Base-by-base conservation (phyloP, 2,797 vertebrate species). In the Eulemur coronatus region DNA sequence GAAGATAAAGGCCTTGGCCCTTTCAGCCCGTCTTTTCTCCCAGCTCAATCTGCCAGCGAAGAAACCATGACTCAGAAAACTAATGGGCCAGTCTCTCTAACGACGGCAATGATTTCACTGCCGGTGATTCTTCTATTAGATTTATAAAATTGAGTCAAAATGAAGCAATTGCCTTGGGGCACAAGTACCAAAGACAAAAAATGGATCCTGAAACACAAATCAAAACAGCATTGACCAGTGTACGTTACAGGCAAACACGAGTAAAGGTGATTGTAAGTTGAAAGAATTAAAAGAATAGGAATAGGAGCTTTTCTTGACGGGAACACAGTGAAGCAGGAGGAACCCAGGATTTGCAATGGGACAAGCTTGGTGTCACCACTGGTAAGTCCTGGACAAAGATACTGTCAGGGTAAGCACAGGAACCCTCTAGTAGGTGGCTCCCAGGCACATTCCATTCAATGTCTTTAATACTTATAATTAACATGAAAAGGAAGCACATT, bases 1-100 rank as follows among this genome's bases (percentile, higher is more conserved):
- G 55, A 96, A 94, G 82, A 91, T 72, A 89, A 94, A 96, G 93
- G 57, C 79, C 26, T 73, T 85, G 94, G 61, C 43, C 89, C 63
- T 94, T 59, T 88, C 52, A 22, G 75, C 76, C 61, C 76, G 43
- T 96, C 67, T 97, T 95, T 92, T 30, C 92, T 91, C 48, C 43
- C 69, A 70, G 93, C 79, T 92, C 93, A 38, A 76, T 92, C 80
- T 96, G 91, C 87, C 94, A 85, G 80, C 5, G 81, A 82, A 89
- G 91, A 97, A 95, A 94, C 81, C 67, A 94, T 98, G 97, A 98
- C 97, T 98, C 97, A 97, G 96, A 97, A 97, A 98, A 98, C 89
- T 95, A 98, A 98, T 97, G 95, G 88, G 75, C 95, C 97, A 67
- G 95, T 70, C 81, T 95, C 91, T 55, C 87, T 94, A 97, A 92